Conservation (phyloP, 2,888 invertebrate genomes). For the Lomographa bimaculata region DNA sequence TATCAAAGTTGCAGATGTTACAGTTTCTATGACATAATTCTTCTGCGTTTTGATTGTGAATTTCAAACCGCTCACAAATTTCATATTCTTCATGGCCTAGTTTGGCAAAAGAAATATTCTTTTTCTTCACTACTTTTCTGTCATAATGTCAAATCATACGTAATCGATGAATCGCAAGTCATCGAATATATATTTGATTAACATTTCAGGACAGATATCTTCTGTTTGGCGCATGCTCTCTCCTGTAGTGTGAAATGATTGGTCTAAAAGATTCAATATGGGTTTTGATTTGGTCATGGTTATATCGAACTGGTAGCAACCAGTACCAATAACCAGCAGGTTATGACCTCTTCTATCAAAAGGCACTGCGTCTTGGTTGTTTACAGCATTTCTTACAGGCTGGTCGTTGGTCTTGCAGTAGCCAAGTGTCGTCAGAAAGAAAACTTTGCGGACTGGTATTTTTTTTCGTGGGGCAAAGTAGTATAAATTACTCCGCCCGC, state of each 20-base stretch:
- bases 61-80: conserved; percentile 4
- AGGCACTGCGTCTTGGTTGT: not conserved
- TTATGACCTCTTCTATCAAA: not conserved
- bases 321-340: too few species aligned
- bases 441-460: too few species aligned
- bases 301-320: too few species aligned
- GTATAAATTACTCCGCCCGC: too few species aligned
- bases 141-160: too few species aligned
- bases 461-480: too few species aligned
- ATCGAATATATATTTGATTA: too few species aligned
- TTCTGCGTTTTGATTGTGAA: conserved; percentile 4
- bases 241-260: not conserved
- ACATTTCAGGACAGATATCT: too few species aligned
- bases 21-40: conserved; percentile 4
- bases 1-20: conserved; percentile 1
- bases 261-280: not conserved
- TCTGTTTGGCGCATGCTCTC: not conserved
- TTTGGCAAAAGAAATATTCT: conserved; percentile 1
- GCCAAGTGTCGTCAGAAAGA: too few species aligned
- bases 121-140: not conserved
- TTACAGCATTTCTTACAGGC: too few species aligned
- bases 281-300: not conserved
- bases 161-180: too few species aligned
- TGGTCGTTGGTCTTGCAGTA: too few species aligned
- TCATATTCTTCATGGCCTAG: conserved; percentile 1